A percentile compares a stretch with the other conserved stretches of the same genome.
Evolutionary conservation across 2,888 invertebrate genomes (phyloP).

Genomic region (Cordilura impudica): DNA sequence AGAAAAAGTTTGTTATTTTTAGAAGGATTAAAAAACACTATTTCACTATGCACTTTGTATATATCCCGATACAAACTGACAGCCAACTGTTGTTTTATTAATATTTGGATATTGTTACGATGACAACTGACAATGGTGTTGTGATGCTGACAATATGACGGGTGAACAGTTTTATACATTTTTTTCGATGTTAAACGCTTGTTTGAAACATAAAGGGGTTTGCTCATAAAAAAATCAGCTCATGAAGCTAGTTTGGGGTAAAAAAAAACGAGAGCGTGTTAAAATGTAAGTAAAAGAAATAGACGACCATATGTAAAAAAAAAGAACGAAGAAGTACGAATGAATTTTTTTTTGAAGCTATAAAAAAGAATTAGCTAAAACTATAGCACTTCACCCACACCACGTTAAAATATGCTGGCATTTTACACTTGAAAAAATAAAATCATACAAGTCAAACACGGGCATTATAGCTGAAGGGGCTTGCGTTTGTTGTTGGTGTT

Average conservation of each 20-base stretch:
- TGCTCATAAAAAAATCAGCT: constrained; percentile 29
- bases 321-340: background rate
- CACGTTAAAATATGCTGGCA: background rate
- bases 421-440: background rate
- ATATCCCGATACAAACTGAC: constrained; percentile 51
- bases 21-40: constrained; percentile 16
- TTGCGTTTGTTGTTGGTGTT: constrained; percentile 3
- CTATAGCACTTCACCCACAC: background rate
- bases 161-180: constrained; percentile 66
- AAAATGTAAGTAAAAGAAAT: background rate
- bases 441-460: background rate
- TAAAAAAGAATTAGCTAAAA: background rate
- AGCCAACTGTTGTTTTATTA: constrained; percentile 60
- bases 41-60: constrained; percentile 16
- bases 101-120: constrained; percentile 64
- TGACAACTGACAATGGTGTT: constrained; percentile 63
- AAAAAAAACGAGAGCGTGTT: constrained; percentile 2
- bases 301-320: background rate
- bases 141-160: constrained; percentile 66
- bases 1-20: too few species aligned
- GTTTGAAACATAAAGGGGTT: background rate
- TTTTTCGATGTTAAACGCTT: background rate
- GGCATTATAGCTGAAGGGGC: constrained; percentile 6
- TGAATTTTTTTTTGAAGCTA: background rate
- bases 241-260: constrained; percentile 23